Percentiles rank a stretch among this genome's conserved stretches.
These are phyloP conservation scores for Paracentrotus lividus DNA, from an alignment of 53 echinoderm and acorn worm genomes.

Conservation along the genomic window DNA sequence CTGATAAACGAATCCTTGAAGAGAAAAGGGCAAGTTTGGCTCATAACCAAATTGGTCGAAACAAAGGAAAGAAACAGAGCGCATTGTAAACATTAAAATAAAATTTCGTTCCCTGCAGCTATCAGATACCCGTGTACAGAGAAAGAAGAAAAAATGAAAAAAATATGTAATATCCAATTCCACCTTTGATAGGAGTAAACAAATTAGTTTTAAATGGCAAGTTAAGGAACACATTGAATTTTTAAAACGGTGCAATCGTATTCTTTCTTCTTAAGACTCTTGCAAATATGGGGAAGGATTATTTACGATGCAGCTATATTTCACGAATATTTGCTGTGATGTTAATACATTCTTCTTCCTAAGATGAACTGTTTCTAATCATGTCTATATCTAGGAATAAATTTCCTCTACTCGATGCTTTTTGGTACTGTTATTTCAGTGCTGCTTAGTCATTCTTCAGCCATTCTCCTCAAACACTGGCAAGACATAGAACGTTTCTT, in stretches of 20 bases:
- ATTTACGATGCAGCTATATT: background rate
- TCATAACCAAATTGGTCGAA: background rate
- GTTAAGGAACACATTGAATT: background rate
- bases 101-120: background rate
- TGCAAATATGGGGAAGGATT: background rate
- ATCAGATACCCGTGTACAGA: background rate
- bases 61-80: background rate
- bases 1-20: background rate
- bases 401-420: background rate
- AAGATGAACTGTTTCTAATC: background rate
- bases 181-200: too few relatives aligned
- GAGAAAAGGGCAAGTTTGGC: background rate
- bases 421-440: constrained; percentile 32
- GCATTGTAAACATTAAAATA: background rate
- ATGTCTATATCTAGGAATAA: background rate
- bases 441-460: constrained; percentile 6
- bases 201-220: background rate
- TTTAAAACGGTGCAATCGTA: background rate
- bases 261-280: background rate
- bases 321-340: background rate
- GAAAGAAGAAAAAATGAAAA: background rate
- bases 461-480: constrained; percentile 13
- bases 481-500: constrained; percentile 28
- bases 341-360: background rate
- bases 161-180: background rate